Evolutionary conservation across 2,888 invertebrate species (phyloP).

Genomic region (Philopedon plagiatum): DNA sequence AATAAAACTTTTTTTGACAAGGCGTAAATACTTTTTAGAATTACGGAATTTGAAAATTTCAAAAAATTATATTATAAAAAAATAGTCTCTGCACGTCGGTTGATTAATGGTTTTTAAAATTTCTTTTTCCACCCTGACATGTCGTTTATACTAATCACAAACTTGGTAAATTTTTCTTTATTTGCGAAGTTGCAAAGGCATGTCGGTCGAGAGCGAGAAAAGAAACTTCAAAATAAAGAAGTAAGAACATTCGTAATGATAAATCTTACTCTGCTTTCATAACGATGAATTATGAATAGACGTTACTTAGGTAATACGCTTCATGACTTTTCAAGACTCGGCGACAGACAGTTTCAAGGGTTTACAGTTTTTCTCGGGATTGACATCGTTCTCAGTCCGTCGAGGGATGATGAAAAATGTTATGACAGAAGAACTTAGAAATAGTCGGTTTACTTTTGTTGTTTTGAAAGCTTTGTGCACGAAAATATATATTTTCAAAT

Average conservation of each 20-base stretch:
- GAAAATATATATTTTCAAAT: too few relatives aligned
- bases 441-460: too few relatives aligned
- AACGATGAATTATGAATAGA: slow-evolving; percentile 45
- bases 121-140: slow-evolving; percentile 14
- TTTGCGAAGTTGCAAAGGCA: slow-evolving; percentile 34
- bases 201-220: slow-evolving; percentile 12
- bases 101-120: too few relatives aligned
- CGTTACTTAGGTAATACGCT: slow-evolving; percentile 28
- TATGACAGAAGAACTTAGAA: neutral
- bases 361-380: neutral
- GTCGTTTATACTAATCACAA: slow-evolving; percentile 35
- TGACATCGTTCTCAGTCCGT: neutral
- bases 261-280: slow-evolving; percentile 39
- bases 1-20: too few relatives aligned
- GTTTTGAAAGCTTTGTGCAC: too few relatives aligned
- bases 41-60: too few relatives aligned
- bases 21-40: too few relatives aligned
- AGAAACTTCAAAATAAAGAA: slow-evolving; percentile 34
- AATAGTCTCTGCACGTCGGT: too few relatives aligned
- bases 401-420: neutral
- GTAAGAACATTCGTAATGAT: slow-evolving; percentile 22
- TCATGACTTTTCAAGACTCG: slow-evolving; percentile 27
- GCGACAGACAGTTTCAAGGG: slow-evolving; percentile 4
- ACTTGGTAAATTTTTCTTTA: slow-evolving; percentile 39
- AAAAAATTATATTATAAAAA: too few relatives aligned